phyloP scores from a whole-genome alignment of 2,113 vertebrate genomes.

The Cavia porcellus region DNA sequence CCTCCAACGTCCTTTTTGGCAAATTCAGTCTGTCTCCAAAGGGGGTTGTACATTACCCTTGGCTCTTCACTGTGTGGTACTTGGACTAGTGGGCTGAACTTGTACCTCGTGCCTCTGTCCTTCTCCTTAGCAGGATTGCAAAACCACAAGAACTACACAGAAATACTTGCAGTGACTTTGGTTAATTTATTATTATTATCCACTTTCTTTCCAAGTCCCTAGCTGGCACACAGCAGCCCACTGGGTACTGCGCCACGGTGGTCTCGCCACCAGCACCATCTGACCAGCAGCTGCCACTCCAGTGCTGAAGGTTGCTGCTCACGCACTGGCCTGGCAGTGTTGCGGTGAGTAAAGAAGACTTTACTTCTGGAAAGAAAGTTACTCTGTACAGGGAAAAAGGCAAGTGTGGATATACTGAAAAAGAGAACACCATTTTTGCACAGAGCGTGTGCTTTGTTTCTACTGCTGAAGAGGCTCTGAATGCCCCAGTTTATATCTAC shows the following conservation, averaged over 20 bases:
- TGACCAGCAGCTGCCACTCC: neutral
- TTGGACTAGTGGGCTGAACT: neutral
- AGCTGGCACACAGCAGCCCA: neutral
- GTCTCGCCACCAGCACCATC: neutral
- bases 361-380: neutral
- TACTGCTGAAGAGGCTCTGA: neutral
- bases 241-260: neutral
- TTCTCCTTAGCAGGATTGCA: neutral
- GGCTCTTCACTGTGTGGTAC: too few relatives aligned
- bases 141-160: neutral
- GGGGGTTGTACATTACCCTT: too few relatives aligned
- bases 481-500: too few relatives aligned
- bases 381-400: too few relatives aligned
- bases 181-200: neutral
- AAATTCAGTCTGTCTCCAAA: neutral
- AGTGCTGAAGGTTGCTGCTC: too few relatives aligned
- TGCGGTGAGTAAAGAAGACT: neutral
- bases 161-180: neutral
- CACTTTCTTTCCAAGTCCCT: neutral
- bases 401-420: too few relatives aligned
- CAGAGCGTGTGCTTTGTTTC: neutral
- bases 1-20: neutral
- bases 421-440: neutral
- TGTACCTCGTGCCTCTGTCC: neutral
- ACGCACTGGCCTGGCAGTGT: accelerated